Evolutionary conservation across 1,140 invertebrate genomes (phyloP).

Genomic region (Aphidius gifuensis): DNA sequence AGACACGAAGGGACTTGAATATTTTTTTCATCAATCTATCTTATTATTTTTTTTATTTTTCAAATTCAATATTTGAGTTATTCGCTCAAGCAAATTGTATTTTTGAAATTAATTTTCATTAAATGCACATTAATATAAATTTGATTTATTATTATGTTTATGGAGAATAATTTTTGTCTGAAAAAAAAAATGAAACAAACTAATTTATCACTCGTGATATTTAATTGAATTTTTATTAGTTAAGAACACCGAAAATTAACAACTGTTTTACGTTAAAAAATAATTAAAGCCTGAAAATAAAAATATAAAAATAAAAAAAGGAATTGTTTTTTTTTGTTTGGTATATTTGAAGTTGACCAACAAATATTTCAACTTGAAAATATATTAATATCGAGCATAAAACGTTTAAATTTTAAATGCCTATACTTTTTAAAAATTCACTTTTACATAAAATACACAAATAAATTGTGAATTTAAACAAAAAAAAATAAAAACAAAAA

Average conservation of each 20-base stretch:
- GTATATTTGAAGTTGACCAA: no score
- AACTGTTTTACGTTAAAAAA: slow-evolving; percentile 11
- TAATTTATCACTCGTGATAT: no score
- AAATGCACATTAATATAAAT: no score
- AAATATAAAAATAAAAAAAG: no score
- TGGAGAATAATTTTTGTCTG: no score
- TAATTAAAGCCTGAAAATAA: slow-evolving; percentile 11
- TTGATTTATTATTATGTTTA: no score
- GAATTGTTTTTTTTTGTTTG: no score
- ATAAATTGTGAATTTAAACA: slow-evolving; percentile 6
- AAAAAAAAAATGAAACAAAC: no score
- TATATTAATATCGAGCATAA: neutral
- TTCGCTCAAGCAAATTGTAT: no score
- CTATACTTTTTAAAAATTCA: slow-evolving; percentile 1
- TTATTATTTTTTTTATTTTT: neutral
- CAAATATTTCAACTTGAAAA: slow-evolving; percentile 1
- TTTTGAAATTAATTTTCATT: no score
- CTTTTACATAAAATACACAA: neutral
- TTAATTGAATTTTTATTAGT: slow-evolving; percentile 3
- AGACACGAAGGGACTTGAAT: slow-evolving; percentile 11
- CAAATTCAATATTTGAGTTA: no score
- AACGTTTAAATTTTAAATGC: neutral
- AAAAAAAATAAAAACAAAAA: slow-evolving; percentile 4
- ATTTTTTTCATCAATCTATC: neutral
- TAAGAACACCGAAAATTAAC: slow-evolving; percentile 21